Percentiles rank a stretch among this genome's conserved stretches.
Evolutionary conservation across 2,113 vertebrate genomes (phyloP).

Genomic region (Malurus elegans): DNA sequence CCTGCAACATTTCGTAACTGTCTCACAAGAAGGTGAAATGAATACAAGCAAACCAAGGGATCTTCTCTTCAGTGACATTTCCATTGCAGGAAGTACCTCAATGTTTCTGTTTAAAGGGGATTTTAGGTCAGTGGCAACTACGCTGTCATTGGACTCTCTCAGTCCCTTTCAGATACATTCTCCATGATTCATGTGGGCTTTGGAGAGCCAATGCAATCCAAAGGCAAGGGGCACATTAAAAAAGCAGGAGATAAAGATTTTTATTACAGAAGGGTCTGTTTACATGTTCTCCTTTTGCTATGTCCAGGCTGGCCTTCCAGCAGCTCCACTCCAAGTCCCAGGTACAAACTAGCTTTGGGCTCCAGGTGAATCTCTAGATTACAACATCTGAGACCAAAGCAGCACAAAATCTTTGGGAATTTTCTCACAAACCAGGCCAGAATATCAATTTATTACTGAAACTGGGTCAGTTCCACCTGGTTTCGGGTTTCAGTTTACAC

Average conservation of each 20-base stretch:
- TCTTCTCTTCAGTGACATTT: background rate
- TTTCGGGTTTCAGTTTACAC: constrained; percentile 35
- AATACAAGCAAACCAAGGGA: background rate
- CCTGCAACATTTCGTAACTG: background rate
- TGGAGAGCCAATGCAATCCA: background rate
- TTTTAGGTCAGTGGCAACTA: background rate
- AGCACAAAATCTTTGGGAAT: background rate
- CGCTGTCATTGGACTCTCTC: background rate
- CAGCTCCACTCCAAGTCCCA: fast-evolving
- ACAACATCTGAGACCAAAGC: background rate
- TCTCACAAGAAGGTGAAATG: background rate
- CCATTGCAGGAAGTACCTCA: background rate
- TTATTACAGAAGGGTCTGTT: background rate
- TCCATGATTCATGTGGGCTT: fast-evolving
- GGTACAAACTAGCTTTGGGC: background rate
- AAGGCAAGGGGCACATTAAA: background rate
- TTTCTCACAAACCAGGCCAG: background rate
- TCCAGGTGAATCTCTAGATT: background rate
- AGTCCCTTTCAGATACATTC: background rate
- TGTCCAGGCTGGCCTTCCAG: background rate
- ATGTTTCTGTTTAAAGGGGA: background rate
- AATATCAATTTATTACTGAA: constrained; percentile 20
- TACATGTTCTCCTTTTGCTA: background rate
- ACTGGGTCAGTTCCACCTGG: constrained; percentile 24
- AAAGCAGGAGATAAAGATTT: background rate